Percentiles rank a stretch among this genome's conserved stretches.
Evolutionary conservation across 2,113 vertebrate genomes (phyloP).

Genomic region (Crotalus viridis): DNA sequence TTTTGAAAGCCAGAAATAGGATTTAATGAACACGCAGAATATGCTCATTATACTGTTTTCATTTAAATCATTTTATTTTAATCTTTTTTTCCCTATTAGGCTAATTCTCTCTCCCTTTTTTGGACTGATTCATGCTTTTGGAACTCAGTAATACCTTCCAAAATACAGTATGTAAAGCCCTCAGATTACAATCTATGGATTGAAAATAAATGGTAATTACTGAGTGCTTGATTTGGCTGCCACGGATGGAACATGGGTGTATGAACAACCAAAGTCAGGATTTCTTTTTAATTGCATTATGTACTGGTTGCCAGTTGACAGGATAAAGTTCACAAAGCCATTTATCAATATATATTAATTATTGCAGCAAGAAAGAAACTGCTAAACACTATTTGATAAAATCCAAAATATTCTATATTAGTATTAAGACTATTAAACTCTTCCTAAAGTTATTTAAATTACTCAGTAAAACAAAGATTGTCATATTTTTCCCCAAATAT

Average conservation of each 20-base stretch:
- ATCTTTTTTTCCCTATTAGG: not conserved
- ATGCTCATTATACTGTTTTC: not conserved
- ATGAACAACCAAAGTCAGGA: not conserved
- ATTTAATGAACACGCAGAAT: not conserved
- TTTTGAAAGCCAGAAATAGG: not conserved
- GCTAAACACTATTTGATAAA: not conserved
- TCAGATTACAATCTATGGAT: not conserved
- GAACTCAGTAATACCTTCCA: not conserved
- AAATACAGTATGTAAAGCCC: not conserved
- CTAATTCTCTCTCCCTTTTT: not conserved
- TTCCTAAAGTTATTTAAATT: not conserved
- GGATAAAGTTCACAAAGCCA: not conserved
- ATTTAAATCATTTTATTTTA: not conserved
- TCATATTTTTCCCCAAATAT: not conserved
- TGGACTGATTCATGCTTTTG: not conserved
- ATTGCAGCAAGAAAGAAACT: not conserved
- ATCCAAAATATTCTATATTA: not conserved
- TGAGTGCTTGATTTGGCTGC: not conserved
- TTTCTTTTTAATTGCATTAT: not conserved
- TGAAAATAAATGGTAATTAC: not conserved
- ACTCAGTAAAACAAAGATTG: not conserved
- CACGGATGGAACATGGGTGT: not conserved
- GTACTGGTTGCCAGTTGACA: slow-evolving; percentile 29
- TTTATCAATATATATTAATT: not conserved
- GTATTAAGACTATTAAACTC: not conserved